Conservation (phyloP, 2,888 invertebrate species). For the Nysson spinosus region DNA sequence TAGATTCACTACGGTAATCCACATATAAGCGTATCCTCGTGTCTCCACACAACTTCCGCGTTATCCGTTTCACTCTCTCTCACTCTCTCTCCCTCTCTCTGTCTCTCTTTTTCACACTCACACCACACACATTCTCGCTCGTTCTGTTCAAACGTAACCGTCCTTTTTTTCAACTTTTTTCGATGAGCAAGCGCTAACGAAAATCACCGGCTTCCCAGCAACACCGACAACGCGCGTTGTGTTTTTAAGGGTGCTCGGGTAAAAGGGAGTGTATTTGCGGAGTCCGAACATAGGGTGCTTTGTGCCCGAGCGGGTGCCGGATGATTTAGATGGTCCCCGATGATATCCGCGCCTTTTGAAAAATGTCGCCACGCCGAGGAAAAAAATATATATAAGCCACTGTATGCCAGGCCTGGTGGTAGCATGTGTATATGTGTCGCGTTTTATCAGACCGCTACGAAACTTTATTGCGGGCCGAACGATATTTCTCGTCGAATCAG, state of each 20-base stretch:
- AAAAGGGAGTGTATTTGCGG: constrained; percentile 51
- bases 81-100: constrained; percentile 29
- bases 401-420: constrained; percentile 1
- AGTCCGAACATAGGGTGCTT: constrained; percentile 58
- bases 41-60: constrained; percentile 54
- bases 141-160: constrained; percentile 13
- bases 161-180: constrained; percentile 52
- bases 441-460: constrained; percentile 50
- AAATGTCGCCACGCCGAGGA: constrained; percentile 57
- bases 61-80: no score
- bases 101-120: constrained; percentile 12
- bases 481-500: constrained; percentile 60
- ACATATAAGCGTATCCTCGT: constrained; percentile 42
- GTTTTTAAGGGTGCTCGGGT: constrained; percentile 23
- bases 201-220: constrained; percentile 61
- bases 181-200: constrained; percentile 66
- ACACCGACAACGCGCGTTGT: constrained; percentile 13
- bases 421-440: constrained; percentile 26
- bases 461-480: constrained; percentile 56
- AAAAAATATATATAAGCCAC: constrained; percentile 53
- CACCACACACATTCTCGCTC: neutral
- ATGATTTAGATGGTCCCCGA: constrained; percentile 64
- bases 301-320: constrained; percentile 39
- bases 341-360: constrained; percentile 63
- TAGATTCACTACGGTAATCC: constrained; percentile 55